Base-by-base conservation (phyloP, 2,113 vertebrate genomes). In the Hemicordylus capensis region DNA sequence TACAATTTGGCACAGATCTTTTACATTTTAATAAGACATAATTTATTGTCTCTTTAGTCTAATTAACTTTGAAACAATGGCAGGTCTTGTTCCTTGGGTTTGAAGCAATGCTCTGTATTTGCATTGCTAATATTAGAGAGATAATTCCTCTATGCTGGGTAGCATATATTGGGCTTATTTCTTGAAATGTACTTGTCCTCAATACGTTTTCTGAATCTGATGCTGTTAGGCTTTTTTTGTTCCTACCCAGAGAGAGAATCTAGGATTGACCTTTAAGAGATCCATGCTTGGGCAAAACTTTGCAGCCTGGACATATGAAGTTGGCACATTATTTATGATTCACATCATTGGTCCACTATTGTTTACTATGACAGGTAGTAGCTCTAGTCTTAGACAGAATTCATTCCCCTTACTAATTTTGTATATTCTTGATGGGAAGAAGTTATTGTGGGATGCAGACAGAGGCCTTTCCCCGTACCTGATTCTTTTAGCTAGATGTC, bases 21-120 rank as follows among this genome's bases (percentile, higher is more conserved):
- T 95, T 96, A 95, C 92, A 94, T 84, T 93, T 95, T 96, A 96
- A 96, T 95, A 96, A 95, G 95, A 93, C 86, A 83, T 95, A 97
- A 96, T 96, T 96, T 97, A 95, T 95, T 96, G 94, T 94, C 95
- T 95, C 92, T 95, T 96, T 96, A 95, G 93, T 94, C 92, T 96
- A 97, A 96, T 96, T 96, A 96, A 95, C 94, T 96, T 95, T 95
- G 95, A 96, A 95, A 93, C 88, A 87, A 87, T 95, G 93, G 91
- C 94, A 92, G 93, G 89, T 93, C 92, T 93, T 95, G 90, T 94
- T 96, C 91, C 85, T 91, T 85, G 88, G 76, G 70, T 95, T 90
- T 86, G 93, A 95, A 89, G 86, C 85, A 93, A 88, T 83, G 73
- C 64, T 93, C 46, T 84, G 59, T 89, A 94, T 96, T 95, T 95